phyloP scores from a whole-genome alignment of 2,888 invertebrate species.

The Acrocyrtus sp. region DNA sequence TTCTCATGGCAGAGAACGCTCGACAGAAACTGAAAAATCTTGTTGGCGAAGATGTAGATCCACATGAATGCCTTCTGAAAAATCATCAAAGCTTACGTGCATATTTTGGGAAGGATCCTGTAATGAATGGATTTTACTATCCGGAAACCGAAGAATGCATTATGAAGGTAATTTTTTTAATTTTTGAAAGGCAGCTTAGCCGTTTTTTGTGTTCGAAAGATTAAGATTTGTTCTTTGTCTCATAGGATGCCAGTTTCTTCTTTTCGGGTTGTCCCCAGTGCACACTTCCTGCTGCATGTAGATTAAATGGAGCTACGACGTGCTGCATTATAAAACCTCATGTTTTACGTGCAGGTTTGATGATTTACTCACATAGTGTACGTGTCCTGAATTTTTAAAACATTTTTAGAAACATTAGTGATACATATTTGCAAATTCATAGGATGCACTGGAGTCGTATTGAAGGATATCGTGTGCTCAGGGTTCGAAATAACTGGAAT shows the following conservation, averaged over 20 bases:
- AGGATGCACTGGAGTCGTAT: conserved; percentile 73
- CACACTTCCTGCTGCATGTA: conserved; percentile 27
- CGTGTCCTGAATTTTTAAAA: no score
- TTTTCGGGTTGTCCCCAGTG: conserved; percentile 51
- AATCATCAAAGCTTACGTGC: conserved; percentile 46
- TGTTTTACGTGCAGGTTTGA: conserved; percentile 78
- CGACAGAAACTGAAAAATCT: conserved; percentile 48
- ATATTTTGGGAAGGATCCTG: conserved; percentile 35
- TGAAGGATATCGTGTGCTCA: conserved; percentile 78
- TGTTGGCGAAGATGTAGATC: conserved; percentile 50
- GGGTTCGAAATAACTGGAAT: conserved; percentile 83
- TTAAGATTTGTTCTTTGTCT: background rate
- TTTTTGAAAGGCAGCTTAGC: background rate
- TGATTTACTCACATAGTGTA: no score
- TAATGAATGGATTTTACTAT: conserved; percentile 51
- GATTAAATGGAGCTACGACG: conserved; percentile 66
- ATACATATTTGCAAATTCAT: conserved; percentile 1
- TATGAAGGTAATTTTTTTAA: conserved; percentile 32
- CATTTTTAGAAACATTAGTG: background rate
- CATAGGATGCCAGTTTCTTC: conserved; percentile 48
- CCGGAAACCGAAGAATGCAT: conserved; percentile 43
- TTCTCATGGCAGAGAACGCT: conserved; percentile 54
- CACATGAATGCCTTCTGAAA: conserved; percentile 45
- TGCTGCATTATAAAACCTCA: conserved; percentile 91
- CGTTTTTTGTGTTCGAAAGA: background rate